phyloP scores from a whole-genome alignment of 2,113 vertebrate genomes.

The Pardalotus punctatus region DNA sequence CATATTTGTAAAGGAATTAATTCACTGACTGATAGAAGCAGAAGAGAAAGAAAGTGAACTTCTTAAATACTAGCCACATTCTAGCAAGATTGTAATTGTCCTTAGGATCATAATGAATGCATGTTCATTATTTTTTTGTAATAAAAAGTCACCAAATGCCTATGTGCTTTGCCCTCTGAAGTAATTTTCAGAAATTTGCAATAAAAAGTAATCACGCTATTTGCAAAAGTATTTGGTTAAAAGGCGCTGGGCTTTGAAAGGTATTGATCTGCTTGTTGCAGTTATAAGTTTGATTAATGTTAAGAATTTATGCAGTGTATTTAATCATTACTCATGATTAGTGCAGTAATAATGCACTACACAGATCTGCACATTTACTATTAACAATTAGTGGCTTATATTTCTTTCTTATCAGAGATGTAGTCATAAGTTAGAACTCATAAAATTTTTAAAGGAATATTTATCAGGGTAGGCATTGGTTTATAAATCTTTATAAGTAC shows the following conservation, averaged over 20 bases:
- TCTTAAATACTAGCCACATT: constrained; percentile 16
- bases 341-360: background rate
- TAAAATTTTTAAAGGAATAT: constrained; percentile 21
- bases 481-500: constrained; percentile 40
- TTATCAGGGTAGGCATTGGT: constrained; percentile 24
- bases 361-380: background rate
- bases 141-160: constrained; percentile 9
- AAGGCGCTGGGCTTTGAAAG: constrained; percentile 43
- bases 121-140: constrained; percentile 43
- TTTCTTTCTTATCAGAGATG: constrained; percentile 7
- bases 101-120: constrained; percentile 14
- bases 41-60: constrained; percentile 22
- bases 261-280: constrained; percentile 65
- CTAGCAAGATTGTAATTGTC: constrained; percentile 43
- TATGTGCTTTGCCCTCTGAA: constrained; percentile 27
- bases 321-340: constrained; percentile 56
- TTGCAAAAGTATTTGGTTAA: constrained; percentile 56
- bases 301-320: constrained; percentile 59
- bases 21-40: constrained; percentile 60
- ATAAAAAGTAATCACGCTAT: constrained; percentile 44
- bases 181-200: constrained; percentile 52
- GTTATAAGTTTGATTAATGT: constrained; percentile 70
- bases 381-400: constrained; percentile 19
- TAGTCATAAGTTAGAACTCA: constrained; percentile 5
- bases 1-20: constrained; percentile 63